Evolutionary conservation across 2,797 vertebrate species (phyloP).

Genomic region (Ptychadena robeensis): DNA sequence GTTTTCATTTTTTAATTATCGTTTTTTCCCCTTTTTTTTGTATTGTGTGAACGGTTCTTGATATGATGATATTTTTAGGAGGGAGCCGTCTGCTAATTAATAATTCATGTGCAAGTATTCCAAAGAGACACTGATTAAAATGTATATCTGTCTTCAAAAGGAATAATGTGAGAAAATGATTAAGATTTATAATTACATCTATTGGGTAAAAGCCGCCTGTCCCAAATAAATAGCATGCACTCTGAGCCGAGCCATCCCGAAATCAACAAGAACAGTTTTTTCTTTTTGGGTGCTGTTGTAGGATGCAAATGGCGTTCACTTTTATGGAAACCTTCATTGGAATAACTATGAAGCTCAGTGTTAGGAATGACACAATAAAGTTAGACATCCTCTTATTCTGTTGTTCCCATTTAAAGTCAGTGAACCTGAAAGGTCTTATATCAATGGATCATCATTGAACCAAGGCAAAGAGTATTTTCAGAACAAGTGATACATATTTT

Average conservation of each 20-base stretch:
- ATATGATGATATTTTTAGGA: slow-evolving; percentile 74
- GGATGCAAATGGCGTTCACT: background rate
- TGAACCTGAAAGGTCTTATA: too few relatives aligned
- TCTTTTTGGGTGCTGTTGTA: background rate
- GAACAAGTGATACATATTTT: too few relatives aligned
- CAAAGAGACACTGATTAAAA: slow-evolving; percentile 91
- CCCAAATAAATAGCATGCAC: slow-evolving; percentile 20
- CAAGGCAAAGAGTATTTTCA: too few relatives aligned
- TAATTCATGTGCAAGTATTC: slow-evolving; percentile 90
- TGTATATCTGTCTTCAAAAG: slow-evolving; percentile 86
- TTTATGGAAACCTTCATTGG: background rate
- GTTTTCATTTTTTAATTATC: slow-evolving; percentile 66
- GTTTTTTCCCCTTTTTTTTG: slow-evolving; percentile 35
- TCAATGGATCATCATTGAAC: too few relatives aligned
- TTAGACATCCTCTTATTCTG: too few relatives aligned
- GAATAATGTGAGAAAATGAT: slow-evolving; percentile 71
- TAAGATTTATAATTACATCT: slow-evolving; percentile 71
- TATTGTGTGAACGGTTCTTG: slow-evolving; percentile 58
- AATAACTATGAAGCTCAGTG: too few relatives aligned
- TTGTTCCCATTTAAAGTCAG: too few relatives aligned
- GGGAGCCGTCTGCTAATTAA: slow-evolving; percentile 79
- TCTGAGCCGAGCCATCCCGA: background rate
- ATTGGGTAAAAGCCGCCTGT: slow-evolving; percentile 41
- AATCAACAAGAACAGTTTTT: background rate
- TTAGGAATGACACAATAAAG: too few relatives aligned